Conservation (phyloP, 2,113 vertebrate species). For the Motacilla alba region DNA sequence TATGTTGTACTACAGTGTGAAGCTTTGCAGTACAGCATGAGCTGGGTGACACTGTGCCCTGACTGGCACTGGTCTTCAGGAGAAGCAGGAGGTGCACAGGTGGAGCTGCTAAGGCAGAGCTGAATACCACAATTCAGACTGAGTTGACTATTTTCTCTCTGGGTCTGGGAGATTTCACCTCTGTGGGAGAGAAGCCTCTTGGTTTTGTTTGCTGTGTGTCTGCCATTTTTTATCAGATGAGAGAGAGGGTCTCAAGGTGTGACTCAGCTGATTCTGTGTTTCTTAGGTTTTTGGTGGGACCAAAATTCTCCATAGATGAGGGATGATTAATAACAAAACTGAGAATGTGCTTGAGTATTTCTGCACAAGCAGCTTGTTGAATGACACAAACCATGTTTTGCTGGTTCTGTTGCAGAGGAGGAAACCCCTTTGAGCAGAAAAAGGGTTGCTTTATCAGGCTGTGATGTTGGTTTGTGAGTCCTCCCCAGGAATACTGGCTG, state of each 20-base stretch:
- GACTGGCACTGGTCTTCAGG: not conserved
- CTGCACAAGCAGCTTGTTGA: not conserved
- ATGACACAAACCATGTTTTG: not conserved
- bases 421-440: not conserved
- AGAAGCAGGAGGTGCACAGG: not conserved
- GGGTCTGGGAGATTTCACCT: not conserved
- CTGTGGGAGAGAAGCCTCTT: not conserved
- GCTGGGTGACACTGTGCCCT: not conserved
- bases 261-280: not conserved
- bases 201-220: not conserved
- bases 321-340: not conserved
- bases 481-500: not conserved
- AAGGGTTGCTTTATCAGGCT: not conserved
- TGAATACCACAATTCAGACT: not conserved
- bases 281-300: not conserved
- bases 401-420: not conserved
- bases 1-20: fast-evolving
- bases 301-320: not conserved
- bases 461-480: not conserved
- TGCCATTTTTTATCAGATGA: not conserved
- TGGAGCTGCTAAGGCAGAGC: not conserved
- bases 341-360: not conserved
- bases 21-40: not conserved
- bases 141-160: not conserved
- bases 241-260: not conserved